These are phyloP conservation scores for Cheirogaleus major DNA, from an alignment of 2,797 vertebrate genomes.

Conservation along the genomic window DNA sequence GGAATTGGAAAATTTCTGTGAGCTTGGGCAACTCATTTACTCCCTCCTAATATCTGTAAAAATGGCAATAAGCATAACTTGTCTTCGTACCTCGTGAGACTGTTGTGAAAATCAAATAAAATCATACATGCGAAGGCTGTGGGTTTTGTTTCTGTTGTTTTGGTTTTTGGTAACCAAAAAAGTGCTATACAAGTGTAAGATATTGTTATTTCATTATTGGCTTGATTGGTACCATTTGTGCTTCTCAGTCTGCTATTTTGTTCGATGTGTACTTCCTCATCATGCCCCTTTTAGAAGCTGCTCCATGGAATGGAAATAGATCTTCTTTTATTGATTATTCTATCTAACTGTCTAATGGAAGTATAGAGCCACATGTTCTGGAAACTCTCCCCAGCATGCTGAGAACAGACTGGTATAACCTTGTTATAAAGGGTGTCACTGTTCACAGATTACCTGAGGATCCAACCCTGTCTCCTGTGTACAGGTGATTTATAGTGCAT, in stretches of 20 bases:
- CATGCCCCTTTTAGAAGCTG: not conserved
- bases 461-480: not conserved
- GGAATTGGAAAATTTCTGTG: not conserved
- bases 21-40: not conserved
- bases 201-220: not conserved
- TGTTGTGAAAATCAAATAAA: constrained; percentile 6
- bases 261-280: not conserved
- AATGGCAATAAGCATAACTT: not conserved
- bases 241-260: not conserved
- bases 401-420: not conserved
- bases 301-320: not conserved
- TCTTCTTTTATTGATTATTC: constrained; percentile 46
- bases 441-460: constrained; percentile 23
- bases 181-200: not conserved
- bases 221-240: not conserved
- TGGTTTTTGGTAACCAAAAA: not conserved
- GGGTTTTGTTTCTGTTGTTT: not conserved
- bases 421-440: constrained; percentile 7
- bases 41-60: not conserved
- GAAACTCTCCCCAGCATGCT: not conserved
- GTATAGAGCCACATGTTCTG: not conserved
- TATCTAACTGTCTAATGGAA: not conserved
- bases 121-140: not conserved
- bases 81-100: not conserved
- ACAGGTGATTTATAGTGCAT: not conserved